Evolutionary conservation across 1,140 invertebrate species (phyloP), one percentile per base, ranked within the genome.

Genomic region (Aphis gossypii): DNA sequence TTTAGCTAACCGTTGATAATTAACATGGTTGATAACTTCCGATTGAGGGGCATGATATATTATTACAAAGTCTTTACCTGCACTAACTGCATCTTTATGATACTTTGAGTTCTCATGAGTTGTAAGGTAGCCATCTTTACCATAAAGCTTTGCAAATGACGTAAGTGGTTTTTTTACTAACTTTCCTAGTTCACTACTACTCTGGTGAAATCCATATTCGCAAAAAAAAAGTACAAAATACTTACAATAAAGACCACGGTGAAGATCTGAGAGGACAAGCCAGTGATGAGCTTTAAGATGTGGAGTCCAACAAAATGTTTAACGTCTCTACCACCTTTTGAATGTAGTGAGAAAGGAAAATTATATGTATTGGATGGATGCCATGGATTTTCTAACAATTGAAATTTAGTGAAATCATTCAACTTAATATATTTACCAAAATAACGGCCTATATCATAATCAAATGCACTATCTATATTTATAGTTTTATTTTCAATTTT

Each of bases 321-420:
- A 76, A 76, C 68, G 35, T 83, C 35, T 83, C 82, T 83, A 7
- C 82, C 82, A 83, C 82, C 38, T 83, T 83, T 83, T 38, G 82
- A 83, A 83, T 83, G 82, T 83, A 38, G 25, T 83, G 35, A 83
- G 82, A 83, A 83, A 83, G 82, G 82, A 83, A 83, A 83, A 83
- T 83, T 83, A 83, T 83, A 83, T 83, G 38, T 25, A 83, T 25
- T 83, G 82, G 82, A 18, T 41, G 20, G 82, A 83, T 9, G 41
- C 21, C 35, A 83, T 83, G 82, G 82, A 25, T 83, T 14, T 83
- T 83, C 38, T 25, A 83, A 35, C 38, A 83, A 83, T 83, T 41
- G 38, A 83, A 25, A 83, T 38, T 83, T 83, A 83, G 35, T 83
- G 82, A 83, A 83, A 83, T 83, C 82, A 23, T 83, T 83, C 21